Evolutionary conservation across 2,797 vertebrate genomes (phyloP), one percentile per base, ranked within the genome.

Genomic region (Rhadinocentrus ornatus): DNA sequence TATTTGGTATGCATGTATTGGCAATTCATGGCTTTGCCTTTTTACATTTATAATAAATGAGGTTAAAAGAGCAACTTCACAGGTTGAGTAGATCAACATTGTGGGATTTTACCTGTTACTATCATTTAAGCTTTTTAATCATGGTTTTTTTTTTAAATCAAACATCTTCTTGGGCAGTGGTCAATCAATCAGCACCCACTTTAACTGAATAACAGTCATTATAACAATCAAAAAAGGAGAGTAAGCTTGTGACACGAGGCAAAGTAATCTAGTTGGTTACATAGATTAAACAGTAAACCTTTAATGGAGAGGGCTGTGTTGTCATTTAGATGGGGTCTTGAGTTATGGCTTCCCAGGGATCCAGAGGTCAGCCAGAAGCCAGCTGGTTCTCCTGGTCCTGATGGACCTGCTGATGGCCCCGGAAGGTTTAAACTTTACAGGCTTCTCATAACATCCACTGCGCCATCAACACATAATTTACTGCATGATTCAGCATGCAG

Each of bases 221-320:
- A 76, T 44, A 71, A 75, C 75, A 70, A 82, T 77, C 22, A 29
- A 13, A 44, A 75, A 80, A 78, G 61, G 41, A 64, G 26, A 63
- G 66, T 66, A 72, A 22, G 46, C 65, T 68, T 73, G 52, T 66
- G 70, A 66, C 41, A 8, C 77, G 85, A 83, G 62, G 83, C 86
- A 70, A 83, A 84, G 81, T 55, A 9, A 54, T 59, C 54, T 68
- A 72, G 60, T 76, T 81, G 39, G 66, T 80, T 77, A 10, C 87
- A 90, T 92, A 69, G 86, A 93, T 93, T 91, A 87, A 86, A 89
- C 84, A 73, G 80, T 88, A 86, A 91, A 88, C 62, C 60, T 62
- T 81, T 84, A 85, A 86, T 75, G 62, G 74, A 73, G 72, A 86
- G 83, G 75, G 75, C 75, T 84, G 66, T 86, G 81, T 72, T 77